phyloP scores from a whole-genome alignment of 2,113 vertebrate species.

The Dasyprocta punctata region DNA sequence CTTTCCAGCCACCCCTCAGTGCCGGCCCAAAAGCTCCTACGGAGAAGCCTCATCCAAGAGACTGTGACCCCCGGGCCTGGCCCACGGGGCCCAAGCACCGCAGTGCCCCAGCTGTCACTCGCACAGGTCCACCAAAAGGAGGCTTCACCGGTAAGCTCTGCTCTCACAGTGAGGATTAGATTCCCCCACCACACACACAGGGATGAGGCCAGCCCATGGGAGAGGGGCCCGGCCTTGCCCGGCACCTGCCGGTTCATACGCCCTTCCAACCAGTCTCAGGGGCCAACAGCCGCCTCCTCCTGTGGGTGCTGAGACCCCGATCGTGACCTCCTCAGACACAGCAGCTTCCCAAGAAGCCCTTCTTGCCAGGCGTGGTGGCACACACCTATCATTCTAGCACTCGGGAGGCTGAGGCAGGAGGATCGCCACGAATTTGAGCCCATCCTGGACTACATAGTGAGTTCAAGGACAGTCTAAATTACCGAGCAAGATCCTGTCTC shows the following conservation, averaged over 20 bases:
- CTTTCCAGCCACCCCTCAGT: too few species aligned
- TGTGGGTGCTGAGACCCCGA: neutral
- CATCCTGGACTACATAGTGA: neutral
- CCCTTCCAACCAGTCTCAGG: neutral
- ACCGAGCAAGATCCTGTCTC: neutral
- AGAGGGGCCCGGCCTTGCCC: neutral
- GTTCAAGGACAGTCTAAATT: neutral
- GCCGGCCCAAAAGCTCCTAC: too few species aligned
- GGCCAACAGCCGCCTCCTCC: too few species aligned
- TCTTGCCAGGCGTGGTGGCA: neutral
- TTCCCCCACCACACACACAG: neutral
- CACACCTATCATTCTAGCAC: neutral
- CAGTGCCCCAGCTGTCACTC: too few species aligned
- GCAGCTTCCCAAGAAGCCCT: neutral
- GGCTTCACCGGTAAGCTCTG: neutral
- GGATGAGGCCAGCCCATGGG: rapidly evolving
- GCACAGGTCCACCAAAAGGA: neutral
- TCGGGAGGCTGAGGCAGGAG: too few species aligned
- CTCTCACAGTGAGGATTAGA: neutral
- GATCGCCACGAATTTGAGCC: neutral
- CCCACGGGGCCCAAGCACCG: too few species aligned
- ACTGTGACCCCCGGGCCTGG: too few species aligned
- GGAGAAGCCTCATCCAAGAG: too few species aligned
- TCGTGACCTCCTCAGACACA: too few species aligned
- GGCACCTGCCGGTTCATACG: neutral